Conservation (phyloP, 2,888 invertebrate genomes). For the Phasia obesa region DNA sequence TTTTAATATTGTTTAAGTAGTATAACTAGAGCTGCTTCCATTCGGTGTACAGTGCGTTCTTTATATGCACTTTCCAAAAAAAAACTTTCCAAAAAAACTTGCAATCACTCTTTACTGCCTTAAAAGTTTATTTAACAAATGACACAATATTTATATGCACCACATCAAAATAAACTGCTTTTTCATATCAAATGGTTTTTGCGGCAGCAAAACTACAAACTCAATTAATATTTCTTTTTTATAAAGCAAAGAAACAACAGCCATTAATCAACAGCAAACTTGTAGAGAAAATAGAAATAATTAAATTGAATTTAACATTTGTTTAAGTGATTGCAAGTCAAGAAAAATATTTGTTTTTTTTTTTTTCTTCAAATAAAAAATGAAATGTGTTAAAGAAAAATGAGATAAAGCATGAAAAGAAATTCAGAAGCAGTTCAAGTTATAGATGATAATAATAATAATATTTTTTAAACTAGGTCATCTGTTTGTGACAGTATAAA, state of each 20-base stretch:
- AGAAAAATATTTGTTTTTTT: neutral
- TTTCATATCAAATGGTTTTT: conserved; percentile 27
- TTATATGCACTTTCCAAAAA: too few relatives aligned
- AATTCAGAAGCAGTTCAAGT: neutral
- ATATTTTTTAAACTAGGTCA: neutral
- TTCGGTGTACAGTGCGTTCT: too few relatives aligned
- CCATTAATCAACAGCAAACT: conserved; percentile 43
- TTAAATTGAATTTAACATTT: conserved; percentile 25
- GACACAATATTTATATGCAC: conserved; percentile 14
- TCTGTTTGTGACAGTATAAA: neutral
- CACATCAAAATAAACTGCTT: conserved; percentile 3
- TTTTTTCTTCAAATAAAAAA: neutral
- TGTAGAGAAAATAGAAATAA: conserved; percentile 28
- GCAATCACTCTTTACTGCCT: neutral
- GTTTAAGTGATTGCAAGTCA: neutral
- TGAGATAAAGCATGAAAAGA: neutral
- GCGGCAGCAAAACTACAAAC: conserved; percentile 24
- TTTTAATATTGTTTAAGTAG: too few relatives aligned
- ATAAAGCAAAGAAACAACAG: conserved; percentile 1
- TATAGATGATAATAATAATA: neutral
- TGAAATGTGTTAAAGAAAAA: neutral
- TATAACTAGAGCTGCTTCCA: too few relatives aligned
- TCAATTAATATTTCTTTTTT: conserved; percentile 12
- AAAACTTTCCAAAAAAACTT: neutral
- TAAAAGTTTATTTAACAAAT: neutral